Evolutionary conservation across 2,113 vertebrate species (phyloP).

Genomic region (Ifrita kowaldi): DNA sequence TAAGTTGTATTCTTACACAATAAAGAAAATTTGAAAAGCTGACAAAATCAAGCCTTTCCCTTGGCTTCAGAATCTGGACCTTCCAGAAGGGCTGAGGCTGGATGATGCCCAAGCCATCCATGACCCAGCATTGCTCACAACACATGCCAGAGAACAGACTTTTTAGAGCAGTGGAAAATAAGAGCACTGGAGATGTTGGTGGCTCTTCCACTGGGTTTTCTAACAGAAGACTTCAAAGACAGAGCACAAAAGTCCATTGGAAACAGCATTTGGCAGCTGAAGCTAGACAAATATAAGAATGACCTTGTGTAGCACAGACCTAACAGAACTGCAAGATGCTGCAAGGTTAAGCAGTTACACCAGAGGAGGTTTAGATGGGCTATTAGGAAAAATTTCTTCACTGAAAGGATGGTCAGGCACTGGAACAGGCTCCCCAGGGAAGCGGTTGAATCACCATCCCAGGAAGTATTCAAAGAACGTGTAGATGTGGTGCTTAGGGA

Average conservation of each 20-base stretch:
- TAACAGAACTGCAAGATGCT: not conserved
- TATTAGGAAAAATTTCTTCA: not conserved
- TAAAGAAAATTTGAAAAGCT: not conserved
- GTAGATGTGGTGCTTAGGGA: not conserved
- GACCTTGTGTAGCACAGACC: not conserved
- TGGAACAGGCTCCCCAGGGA: not conserved
- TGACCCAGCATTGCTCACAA: accelerated
- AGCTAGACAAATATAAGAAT: not conserved
- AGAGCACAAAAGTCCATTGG: not conserved
- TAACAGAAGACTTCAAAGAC: not conserved
- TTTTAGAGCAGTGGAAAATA: not conserved
- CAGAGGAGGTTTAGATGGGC: not conserved
- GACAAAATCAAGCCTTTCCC: not conserved
- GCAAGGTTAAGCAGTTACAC: not conserved
- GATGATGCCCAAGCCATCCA: not conserved
- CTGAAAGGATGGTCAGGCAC: not conserved
- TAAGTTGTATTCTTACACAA: not conserved
- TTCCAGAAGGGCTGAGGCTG: not conserved
- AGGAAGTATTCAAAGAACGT: not conserved
- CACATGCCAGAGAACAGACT: accelerated
- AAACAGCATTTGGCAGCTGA: not conserved
- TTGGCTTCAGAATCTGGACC: not conserved
- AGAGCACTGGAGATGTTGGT: not conserved
- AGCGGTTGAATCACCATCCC: not conserved
- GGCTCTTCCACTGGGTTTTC: not conserved